phyloP scores from a whole-genome alignment of 2,888 invertebrate species.

The Ectemnius continuus region DNA sequence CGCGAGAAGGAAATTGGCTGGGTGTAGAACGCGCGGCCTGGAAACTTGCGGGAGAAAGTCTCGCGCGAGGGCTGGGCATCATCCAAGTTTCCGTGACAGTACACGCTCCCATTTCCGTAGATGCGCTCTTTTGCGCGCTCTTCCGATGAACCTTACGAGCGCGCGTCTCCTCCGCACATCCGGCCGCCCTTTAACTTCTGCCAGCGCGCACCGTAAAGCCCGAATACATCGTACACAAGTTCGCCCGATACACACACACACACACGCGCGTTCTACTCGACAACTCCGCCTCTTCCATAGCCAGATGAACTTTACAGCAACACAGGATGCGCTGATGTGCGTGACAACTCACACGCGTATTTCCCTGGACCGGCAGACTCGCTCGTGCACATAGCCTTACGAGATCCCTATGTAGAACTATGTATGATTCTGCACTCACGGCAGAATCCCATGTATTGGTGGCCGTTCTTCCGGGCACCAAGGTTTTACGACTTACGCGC shows the following conservation, averaged over 20 bases:
- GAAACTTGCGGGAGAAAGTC: not conserved
- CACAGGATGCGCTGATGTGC: not conserved
- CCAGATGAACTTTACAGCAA: constrained; percentile 8
- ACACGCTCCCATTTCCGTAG: constrained; percentile 12
- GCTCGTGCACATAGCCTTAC: not conserved
- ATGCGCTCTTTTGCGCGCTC: constrained; percentile 23
- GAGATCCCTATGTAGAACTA: too few relatives aligned
- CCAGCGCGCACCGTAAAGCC: constrained; percentile 37
- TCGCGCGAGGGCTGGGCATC: not conserved
- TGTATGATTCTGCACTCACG: too few relatives aligned
- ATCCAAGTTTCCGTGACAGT: too few relatives aligned
- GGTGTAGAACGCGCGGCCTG: not conserved
- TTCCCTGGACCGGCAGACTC: constrained; percentile 1
- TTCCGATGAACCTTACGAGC: constrained; percentile 21
- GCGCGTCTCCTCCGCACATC: constrained; percentile 15
- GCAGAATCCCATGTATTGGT: constrained; percentile 38
- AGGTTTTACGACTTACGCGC: constrained; percentile 63
- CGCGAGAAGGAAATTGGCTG: not conserved
- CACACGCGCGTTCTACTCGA: not conserved
- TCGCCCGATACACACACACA: constrained; percentile 30
- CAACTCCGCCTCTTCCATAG: constrained; percentile 4
- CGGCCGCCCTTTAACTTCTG: constrained; percentile 45
- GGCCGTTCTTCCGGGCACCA: constrained; percentile 55
- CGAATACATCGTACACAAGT: constrained; percentile 35
- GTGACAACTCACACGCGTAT: not conserved